These are phyloP conservation scores for Xerus rutilus DNA, from an alignment of 2,797 vertebrate genomes.

Conservation along the genomic window DNA sequence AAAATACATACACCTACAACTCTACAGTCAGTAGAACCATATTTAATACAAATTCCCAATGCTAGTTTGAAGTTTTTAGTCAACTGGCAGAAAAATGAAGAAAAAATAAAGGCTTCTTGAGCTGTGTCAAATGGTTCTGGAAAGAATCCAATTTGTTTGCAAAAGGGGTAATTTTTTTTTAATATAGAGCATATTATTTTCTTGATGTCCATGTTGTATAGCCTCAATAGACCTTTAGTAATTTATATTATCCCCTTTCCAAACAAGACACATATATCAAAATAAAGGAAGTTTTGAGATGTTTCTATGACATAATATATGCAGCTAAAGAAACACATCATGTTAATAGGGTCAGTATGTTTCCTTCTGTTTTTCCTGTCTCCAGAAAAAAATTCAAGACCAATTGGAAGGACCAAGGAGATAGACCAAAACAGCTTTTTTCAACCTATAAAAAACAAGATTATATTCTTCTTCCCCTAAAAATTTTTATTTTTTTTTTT, in stretches of 20 bases:
- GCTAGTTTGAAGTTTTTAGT: constrained; percentile 69
- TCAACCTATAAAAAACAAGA: constrained; percentile 65
- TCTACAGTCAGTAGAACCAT: constrained; percentile 59
- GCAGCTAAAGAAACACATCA: constrained; percentile 49
- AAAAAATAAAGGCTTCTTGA: constrained; percentile 75
- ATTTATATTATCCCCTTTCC: constrained; percentile 48
- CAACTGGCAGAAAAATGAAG: constrained; percentile 71
- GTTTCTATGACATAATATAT: neutral
- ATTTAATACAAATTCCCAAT: constrained; percentile 75
- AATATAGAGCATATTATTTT: constrained; percentile 11
- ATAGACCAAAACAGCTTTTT: constrained; percentile 59
- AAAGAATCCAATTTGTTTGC: constrained; percentile 35
- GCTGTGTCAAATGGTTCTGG: constrained; percentile 53
- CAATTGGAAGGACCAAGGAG: constrained; percentile 32
- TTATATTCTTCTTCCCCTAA: constrained; percentile 28
- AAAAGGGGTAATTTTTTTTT: constrained; percentile 54
- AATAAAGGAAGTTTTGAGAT: constrained; percentile 62
- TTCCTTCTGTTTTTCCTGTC: constrained; percentile 47
- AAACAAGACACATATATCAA: constrained; percentile 61
- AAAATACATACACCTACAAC: constrained; percentile 19
- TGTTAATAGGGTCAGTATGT: constrained; percentile 15
- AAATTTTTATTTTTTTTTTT: constrained; percentile 60
- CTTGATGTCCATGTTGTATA: constrained; percentile 28
- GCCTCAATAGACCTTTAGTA: constrained; percentile 40
- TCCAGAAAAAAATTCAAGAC: constrained; percentile 44